Base-by-base conservation (phyloP, 2,888 invertebrate genomes). In the Synanthedon myopaeformis region DNA sequence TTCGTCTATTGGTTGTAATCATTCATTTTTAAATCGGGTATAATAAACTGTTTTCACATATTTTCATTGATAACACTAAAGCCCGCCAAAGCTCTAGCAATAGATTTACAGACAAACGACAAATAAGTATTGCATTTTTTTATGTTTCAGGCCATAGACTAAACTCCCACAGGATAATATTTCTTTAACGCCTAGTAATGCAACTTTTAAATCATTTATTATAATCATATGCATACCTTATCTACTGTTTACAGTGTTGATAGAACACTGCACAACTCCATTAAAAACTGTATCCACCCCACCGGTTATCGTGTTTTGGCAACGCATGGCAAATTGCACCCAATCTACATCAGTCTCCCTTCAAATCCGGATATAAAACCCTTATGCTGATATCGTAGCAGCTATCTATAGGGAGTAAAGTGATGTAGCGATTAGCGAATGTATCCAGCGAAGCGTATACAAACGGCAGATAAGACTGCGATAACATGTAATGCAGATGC, bases 351-450 rank as follows among this genome's bases (percentile, higher is more conserved):
- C 59, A 60, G 58, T 62, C 72, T 75, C 77, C 78, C 73, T 72
- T 58, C 69, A 65, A 65, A 72, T 72, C 72, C 74, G 71, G 68
- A 75, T 74, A 76, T 73, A 77, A 79, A 77, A 72, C 77, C 78
- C 74, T 72, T 67, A 70, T 64, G 69, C 69, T 64, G 71, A 79
- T 78, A 78, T 80, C 79, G 67, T 51, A 51, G 64, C 65, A 72
- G 66, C 70, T 70, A 80, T 79, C 77, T 76, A 68, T 72, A 68
- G 77, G 74, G 75, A 72, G 75, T 63, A 70, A 74, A 71, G 69
- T 72, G 74, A 72, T 76, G 72, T 72, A 66, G 67, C 75, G 82
- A 86, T 84, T 83, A 82, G 78, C 77, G 67, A 76, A 72, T 70
- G 69, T 69, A 75, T 72, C 76, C 69, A 61, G 64, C 70, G 66